Percentiles rank a stretch among this genome's conserved stretches.
phyloP scores from a whole-genome alignment of 2,113 vertebrate species.

The Ceuthmochares aereus region DNA sequence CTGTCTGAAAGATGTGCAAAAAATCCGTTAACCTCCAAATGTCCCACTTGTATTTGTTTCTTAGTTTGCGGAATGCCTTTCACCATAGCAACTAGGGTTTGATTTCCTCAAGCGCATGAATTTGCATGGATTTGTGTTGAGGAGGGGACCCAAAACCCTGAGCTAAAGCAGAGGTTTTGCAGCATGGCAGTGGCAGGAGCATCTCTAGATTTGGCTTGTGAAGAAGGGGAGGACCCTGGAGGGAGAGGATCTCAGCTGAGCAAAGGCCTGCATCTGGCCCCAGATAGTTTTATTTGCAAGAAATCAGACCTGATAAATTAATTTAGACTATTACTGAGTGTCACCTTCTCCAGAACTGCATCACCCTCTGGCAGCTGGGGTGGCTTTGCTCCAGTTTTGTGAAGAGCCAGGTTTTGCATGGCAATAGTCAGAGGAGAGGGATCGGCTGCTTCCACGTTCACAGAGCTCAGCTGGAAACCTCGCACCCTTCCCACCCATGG shows the following conservation, averaged over 20 bases:
- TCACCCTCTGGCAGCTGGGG: slow-evolving; percentile 21
- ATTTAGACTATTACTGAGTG: not conserved
- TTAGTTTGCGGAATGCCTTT: slow-evolving; percentile 61
- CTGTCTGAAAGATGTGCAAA: not conserved
- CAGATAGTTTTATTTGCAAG: not conserved
- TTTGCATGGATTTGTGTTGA: slow-evolving; percentile 31
- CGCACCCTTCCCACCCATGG: rapidly evolving
- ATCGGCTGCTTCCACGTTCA: not conserved
- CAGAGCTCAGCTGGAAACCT: not conserved
- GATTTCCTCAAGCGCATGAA: slow-evolving; percentile 34
- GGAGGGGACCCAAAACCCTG: not conserved
- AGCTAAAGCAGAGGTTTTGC: slow-evolving; percentile 3
- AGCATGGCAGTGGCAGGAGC: not conserved
- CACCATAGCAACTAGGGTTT: slow-evolving; percentile 67
- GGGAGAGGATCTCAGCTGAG: not conserved
- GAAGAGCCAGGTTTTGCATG: not conserved
- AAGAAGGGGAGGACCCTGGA: not conserved
- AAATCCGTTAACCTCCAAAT: slow-evolving; percentile 61
- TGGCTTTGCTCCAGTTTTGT: slow-evolving; percentile 12
- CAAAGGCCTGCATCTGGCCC: not conserved
- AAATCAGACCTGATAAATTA: not conserved
- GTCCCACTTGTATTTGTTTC: slow-evolving; percentile 64
- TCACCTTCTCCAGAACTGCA: not conserved
- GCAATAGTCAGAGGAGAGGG: not conserved
- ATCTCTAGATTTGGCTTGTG: not conserved